Evolutionary conservation across 2,888 invertebrate genomes (phyloP), one percentile per base, ranked within the genome.

Genomic region (Clusia tigrina): DNA sequence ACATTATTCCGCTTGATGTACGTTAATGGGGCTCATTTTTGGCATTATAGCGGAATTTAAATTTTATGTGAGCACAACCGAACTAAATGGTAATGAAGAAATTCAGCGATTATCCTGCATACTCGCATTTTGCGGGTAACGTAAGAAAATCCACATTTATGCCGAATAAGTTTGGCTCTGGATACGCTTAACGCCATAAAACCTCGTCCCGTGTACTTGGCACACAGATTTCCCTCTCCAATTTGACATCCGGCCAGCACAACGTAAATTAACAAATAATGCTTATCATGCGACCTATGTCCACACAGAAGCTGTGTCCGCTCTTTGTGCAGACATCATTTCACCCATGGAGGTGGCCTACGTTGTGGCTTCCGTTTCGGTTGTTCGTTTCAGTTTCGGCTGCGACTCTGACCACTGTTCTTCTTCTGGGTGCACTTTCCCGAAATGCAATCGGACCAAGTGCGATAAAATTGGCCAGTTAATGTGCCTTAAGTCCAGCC

Each of bases 401-500:
- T n/a, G n/a, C n/a, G n/a, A n/a, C n/a, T n/a, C n/a, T n/a, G n/a
- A n/a, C n/a, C n/a, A n/a, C n/a, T 32, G 32, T 32, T 32, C 12
- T 32, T 32, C 6, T 32, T 32, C 12, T 32, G 42, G 3, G 42
- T n/a, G 42, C 48, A 48, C 22, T 48, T 48, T 48, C 48, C 20
- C 48, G 15, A 48, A 48, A 48, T 20, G 15, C 48, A 48, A 48
- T 20, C 48, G 48, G 18, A 18, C 3, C 37, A 55, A 55, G 55
- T 55, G 55, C 55, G 57, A 57, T 57, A 57, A 57, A 42, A 24
- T 17, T 46, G 57, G n/a, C 18, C 17, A 57, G 46, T 57, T 57
- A 57, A 57, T 57, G 57, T 20, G 48, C 48, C 48, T 48, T 3
- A 20, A 48, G 22, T 48, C 20, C 48, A 48, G 48, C 48, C 32